Base-by-base conservation (phyloP, 2,888 invertebrate genomes). In the Sinelater perroti region DNA sequence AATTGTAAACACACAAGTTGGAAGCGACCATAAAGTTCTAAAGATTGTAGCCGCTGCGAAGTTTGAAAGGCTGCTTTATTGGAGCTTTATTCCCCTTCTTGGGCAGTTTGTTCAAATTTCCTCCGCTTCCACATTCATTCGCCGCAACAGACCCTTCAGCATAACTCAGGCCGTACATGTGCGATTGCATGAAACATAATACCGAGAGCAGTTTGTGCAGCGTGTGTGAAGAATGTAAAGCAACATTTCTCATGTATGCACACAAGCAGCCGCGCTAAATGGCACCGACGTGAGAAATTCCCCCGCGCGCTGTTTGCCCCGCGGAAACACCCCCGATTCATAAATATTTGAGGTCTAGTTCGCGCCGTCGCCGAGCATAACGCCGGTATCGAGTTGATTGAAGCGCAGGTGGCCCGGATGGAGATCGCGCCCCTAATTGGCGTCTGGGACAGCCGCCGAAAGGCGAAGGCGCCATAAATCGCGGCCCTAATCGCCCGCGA, bases 401-500 rank as follows among this genome's bases (percentile, higher is more conserved):
- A n/a, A n/a, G n/a, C n/a, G n/a, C n/a, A n/a, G n/a, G n/a, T n/a
- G n/a, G n/a, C n/a, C n/a, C n/a, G n/a, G n/a, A n/a, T n/a, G n/a
- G n/a, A n/a, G n/a, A n/a, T n/a, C 28, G 35, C 21, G 17, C 50
- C 10, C 38, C 38, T 40, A 50, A 50, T 50, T 40, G 50, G 38
- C 16, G 21, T 50, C 40, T 40, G 20, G 47, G 26, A 18, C 6
- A 24, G 28, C 30, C 13, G 40, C 26, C 40, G 14, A 38, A 20
- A 40, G 50, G 28, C 20, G 28, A 38, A 50, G 38, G 24, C 14
- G 24, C 35, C 46, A 54, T 46, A 54, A 54, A 46, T 54, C 46
- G 26, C 16, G 30, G n/a, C 49, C 45, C 40, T 57, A 57, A 57
- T 47, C 52, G 44, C 42, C 52, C 36, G 49, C 50, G 45, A 57